Percentiles rank a stretch among this genome's conserved stretches.
Evolutionary conservation across 2,113 vertebrate genomes (phyloP).

Genomic region (Eidolon helvum): DNA sequence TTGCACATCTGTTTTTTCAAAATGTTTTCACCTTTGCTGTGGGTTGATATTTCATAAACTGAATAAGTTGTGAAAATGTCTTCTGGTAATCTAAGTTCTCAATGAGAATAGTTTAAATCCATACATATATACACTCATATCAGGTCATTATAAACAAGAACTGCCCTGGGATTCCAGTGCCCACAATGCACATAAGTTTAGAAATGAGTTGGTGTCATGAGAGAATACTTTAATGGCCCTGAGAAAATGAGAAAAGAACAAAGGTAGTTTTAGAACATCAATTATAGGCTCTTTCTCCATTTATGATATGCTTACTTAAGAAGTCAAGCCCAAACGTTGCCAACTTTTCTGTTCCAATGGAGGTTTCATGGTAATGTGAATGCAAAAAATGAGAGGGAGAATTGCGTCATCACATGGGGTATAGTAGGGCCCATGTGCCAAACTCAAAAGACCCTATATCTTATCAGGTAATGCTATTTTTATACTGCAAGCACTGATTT

Average conservation of each 20-base stretch:
- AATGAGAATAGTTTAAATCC: background rate
- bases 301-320: background rate
- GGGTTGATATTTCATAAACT: background rate
- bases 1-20: background rate
- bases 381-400: background rate
- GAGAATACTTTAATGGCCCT: background rate
- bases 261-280: background rate
- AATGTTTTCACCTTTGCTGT: background rate
- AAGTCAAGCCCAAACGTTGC: background rate
- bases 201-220: background rate
- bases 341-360: background rate
- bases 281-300: background rate
- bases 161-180: background rate
- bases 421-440: accelerated
- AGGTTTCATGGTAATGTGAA: background rate
- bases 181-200: no score
- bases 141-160: background rate
- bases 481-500: background rate
- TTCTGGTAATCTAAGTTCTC: background rate
- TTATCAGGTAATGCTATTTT: background rate
- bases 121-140: background rate
- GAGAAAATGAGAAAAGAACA: background rate
- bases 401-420: background rate
- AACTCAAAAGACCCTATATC: background rate
- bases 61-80: background rate